Percentiles rank a stretch among this genome's conserved stretches.
Conservation (phyloP, 2,888 invertebrate genomes). For the Oscheius sp. region DNA sequence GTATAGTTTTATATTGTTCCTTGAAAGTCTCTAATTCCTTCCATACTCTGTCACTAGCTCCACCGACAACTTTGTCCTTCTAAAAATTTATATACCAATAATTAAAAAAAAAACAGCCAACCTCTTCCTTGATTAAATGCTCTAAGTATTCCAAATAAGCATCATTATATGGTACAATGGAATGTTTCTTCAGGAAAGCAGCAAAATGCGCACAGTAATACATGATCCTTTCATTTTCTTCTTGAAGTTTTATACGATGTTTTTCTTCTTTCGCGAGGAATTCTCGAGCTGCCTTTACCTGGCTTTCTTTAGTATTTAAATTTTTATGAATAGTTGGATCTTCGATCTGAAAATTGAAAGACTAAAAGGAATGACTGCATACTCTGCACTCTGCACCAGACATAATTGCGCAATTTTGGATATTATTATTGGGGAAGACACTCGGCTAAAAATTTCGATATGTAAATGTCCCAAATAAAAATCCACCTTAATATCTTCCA, state of each 20-base stretch:
- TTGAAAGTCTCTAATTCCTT: background rate
- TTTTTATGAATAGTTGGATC: background rate
- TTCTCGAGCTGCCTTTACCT: background rate
- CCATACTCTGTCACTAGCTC: background rate
- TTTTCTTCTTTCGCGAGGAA: background rate
- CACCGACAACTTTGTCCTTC: background rate
- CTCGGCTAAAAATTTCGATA: constrained; percentile 6
- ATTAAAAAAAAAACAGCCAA: background rate
- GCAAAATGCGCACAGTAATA: constrained; percentile 18
- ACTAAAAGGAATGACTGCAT: background rate
- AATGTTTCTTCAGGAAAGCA: constrained; percentile 5
- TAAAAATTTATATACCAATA: too few relatives aligned
- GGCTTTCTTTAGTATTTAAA: background rate
- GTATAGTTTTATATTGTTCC: background rate
- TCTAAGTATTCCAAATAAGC: background rate
- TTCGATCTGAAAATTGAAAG: background rate
- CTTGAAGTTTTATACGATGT: too few relatives aligned
- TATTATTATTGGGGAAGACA: background rate
- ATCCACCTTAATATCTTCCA: background rate
- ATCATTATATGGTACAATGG: constrained; percentile 17
- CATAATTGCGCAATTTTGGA: background rate
- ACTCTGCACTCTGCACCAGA: background rate
- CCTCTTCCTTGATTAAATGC: constrained; percentile 9
- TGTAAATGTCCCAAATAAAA: too few relatives aligned
- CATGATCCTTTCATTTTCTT: background rate